A percentile compares a stretch with the other conserved stretches of the same genome.
Conservation (phyloP, 2,113 vertebrate species). For the Burhinus oedicnemus region DNA sequence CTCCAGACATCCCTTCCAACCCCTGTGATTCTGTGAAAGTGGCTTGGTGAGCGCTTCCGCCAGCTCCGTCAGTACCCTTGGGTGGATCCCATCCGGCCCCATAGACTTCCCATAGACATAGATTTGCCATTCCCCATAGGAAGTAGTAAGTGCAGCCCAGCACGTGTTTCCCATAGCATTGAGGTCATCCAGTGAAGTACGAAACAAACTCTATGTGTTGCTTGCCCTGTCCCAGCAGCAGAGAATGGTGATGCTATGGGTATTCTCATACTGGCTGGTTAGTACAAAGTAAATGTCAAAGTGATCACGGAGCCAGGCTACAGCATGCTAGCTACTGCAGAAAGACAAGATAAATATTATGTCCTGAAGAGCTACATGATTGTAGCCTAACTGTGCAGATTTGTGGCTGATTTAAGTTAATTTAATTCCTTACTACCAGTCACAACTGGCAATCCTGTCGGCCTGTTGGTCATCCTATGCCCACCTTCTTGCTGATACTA, state of each 20-base stretch:
- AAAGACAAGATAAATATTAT: background rate
- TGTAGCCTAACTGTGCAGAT: background rate
- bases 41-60: background rate
- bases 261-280: background rate
- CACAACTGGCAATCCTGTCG: background rate
- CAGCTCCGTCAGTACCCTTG: background rate
- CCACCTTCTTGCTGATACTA: too few species aligned
- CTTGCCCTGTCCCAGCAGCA: background rate
- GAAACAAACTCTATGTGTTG: rapidly evolving
- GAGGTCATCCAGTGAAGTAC: too few species aligned
- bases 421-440: background rate
- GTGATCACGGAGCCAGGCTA: background rate
- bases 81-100: background rate
- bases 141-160: background rate
- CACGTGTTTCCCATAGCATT: background rate
- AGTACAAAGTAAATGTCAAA: background rate
- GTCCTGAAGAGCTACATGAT: background rate
- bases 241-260: background rate
- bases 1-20: too few species aligned
- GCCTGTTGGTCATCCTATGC: background rate
- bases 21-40: too few species aligned
- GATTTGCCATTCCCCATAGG: background rate
- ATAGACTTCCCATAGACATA: background rate
- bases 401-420: background rate
- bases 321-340: background rate